Base-by-base conservation (phyloP, 2,113 vertebrate genomes). In the Nibea albiflora region DNA sequence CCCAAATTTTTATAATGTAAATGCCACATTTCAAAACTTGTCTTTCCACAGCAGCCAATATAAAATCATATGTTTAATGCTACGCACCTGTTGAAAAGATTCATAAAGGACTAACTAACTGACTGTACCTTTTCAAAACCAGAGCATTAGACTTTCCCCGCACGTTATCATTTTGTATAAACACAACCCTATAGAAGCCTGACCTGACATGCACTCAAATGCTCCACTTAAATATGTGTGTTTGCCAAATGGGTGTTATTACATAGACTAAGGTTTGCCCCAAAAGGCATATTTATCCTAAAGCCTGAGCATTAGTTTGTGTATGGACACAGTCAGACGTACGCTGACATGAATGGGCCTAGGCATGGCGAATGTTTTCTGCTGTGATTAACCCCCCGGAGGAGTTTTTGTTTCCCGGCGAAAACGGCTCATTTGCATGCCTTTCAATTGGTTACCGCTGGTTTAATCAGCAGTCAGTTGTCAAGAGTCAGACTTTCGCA, bases 221-320 rank as follows among this genome's bases (percentile, higher is more conserved):
- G 16, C 44, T n/a, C 63, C 26, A 44, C 58, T 69, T 12, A 50
- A 26, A 77, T 65, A 12, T 79, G 54, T 57, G 64, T 74, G 76
- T 85, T 84, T 82, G 65, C 66, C 62, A 81, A 75, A 67, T 75
- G 50, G 56, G 68, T 78, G 80, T 74, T 76, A 76, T 76, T 73
- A 64, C 53, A 73, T 57, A 73, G 69, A 81, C 69, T 70, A 75
- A 66, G 60, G 82, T 78, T 76, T 35, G 58, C 53, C 46, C 47
- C 72, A 56, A 54, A 78, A 73, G 47, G n/a, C 42, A 62, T 79
- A 67, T 86, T 73, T 66, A 57, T 85, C 57, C 35, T 63, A 75
- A 64, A 79, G 56, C 35, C 58, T 19, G 11, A 78, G 72, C 28
- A 61, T 73, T 80, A 70, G 60, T 76, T 67, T 75, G 65, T 58